These are phyloP conservation scores for Drosophila greeni DNA, from an alignment of 2,888 invertebrate genomes.

Conservation along the genomic window DNA sequence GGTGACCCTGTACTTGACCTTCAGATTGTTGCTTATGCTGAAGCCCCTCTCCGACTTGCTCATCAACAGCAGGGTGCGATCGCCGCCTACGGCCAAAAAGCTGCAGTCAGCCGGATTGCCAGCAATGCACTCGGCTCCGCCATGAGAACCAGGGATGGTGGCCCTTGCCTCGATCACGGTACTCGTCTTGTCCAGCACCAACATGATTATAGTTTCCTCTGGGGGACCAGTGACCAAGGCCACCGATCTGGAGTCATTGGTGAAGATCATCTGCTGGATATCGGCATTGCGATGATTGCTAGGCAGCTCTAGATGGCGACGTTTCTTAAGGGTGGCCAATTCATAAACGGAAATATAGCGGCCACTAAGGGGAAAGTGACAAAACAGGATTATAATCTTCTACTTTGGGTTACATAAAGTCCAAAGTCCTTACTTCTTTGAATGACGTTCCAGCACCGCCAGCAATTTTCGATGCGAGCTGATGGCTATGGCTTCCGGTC, in stretches of 20 bases:
- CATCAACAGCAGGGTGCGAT: slow-evolving; percentile 83
- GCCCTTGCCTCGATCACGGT: slow-evolving; percentile 74
- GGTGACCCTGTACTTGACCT: slow-evolving; percentile 87
- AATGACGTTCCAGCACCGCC: slow-evolving; percentile 73
- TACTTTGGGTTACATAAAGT: not conserved
- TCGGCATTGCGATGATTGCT: slow-evolving; percentile 75
- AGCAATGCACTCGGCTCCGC: slow-evolving; percentile 73
- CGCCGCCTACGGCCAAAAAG: slow-evolving; percentile 82
- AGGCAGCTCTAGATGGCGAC: slow-evolving; percentile 84
- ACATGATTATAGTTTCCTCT: slow-evolving; percentile 83
- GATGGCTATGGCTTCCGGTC: slow-evolving; percentile 73
- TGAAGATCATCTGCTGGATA: slow-evolving; percentile 79
- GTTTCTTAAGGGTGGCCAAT: slow-evolving; percentile 84
- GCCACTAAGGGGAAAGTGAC: slow-evolving; percentile 37
- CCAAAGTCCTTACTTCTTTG: slow-evolving; percentile 56
- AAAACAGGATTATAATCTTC: not conserved
- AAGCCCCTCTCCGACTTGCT: slow-evolving; percentile 84
- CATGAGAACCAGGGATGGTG: slow-evolving; percentile 68
- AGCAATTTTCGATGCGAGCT: slow-evolving; percentile 76
- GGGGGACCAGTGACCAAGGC: slow-evolving; percentile 90
- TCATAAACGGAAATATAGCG: slow-evolving; percentile 82
- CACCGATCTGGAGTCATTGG: slow-evolving; percentile 89
- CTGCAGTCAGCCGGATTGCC: slow-evolving; percentile 84
- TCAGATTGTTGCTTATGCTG: slow-evolving; percentile 85
- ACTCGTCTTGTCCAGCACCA: slow-evolving; percentile 88